Conservation (phyloP, 1,140 invertebrate species). For the Hyles euphorbiae region DNA sequence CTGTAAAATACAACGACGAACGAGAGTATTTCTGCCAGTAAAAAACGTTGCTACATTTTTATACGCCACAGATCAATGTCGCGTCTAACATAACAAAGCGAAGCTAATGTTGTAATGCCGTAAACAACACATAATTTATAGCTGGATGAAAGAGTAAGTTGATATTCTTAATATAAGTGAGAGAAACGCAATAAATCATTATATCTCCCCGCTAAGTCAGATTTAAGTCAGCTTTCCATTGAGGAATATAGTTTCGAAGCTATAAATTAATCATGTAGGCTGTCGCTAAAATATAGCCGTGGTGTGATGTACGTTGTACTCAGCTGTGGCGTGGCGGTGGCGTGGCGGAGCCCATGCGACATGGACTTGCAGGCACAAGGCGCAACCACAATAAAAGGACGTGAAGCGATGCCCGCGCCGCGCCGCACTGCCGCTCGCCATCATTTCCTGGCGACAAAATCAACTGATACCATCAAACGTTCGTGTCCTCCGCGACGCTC, state of each 20-base stretch:
- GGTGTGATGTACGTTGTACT: conserved; percentile 36
- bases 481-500: conserved; percentile 46
- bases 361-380: conserved; percentile 44
- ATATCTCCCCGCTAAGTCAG: conserved; percentile 67
- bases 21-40: too few species aligned
- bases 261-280: conserved; percentile 73
- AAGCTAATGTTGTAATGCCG: not conserved
- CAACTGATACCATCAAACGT: conserved; percentile 62
- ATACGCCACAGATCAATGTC: too few species aligned
- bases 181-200: conserved; percentile 51
- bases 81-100: too few species aligned
- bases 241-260: conserved; percentile 59
- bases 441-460: conserved; percentile 70
- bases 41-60: too few species aligned
- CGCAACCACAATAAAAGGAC: conserved; percentile 56
- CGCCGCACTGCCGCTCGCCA: conserved; percentile 30
- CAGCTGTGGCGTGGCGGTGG: conserved; percentile 53
- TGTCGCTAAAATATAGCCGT: conserved; percentile 71
- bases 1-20: conserved; percentile 2
- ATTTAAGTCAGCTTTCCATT: conserved; percentile 54
- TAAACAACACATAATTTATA: conserved; percentile 1
- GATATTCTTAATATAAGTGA: too few species aligned
- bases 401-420: conserved; percentile 14
- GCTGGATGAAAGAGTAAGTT: not conserved
- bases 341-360: conserved; percentile 51